Percentiles rank a stretch among this genome's conserved stretches.
Conservation (phyloP, 2,888 invertebrate species). For the Archips xylosteana region DNA sequence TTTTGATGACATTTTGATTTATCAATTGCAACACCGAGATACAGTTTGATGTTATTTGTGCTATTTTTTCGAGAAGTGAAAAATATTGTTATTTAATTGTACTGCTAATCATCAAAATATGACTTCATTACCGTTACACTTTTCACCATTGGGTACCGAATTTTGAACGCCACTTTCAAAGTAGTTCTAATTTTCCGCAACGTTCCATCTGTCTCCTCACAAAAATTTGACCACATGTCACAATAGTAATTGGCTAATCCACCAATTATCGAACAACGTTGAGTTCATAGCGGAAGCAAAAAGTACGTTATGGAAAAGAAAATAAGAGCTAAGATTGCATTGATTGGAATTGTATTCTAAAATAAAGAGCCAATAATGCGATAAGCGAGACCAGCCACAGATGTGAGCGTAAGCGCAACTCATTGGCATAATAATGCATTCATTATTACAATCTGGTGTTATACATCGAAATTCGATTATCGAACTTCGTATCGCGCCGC, state of each 20-base stretch:
- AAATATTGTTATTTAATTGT: too few species aligned
- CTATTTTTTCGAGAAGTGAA: background rate
- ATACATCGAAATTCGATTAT: too few species aligned
- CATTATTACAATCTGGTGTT: background rate
- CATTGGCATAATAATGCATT: background rate
- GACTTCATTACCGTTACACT: too few species aligned
- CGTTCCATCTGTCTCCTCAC: background rate
- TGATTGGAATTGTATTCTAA: background rate
- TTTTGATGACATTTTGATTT: background rate
- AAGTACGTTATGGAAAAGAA: background rate
- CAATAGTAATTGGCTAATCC: background rate
- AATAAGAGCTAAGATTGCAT: background rate
- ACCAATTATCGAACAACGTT: background rate
- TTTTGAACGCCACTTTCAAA: too few species aligned
- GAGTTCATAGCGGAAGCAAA: background rate
- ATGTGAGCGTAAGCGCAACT: slow-evolving; percentile 21
- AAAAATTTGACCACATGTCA: background rate
- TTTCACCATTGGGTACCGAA: too few species aligned
- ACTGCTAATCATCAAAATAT: too few species aligned
- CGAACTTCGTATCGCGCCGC: too few species aligned
- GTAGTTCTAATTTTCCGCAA: background rate
- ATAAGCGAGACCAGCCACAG: slow-evolving; percentile 17
- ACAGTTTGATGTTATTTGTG: background rate
- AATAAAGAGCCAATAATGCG: slow-evolving; percentile 19
- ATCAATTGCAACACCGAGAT: background rate